Conservation (phyloP, 2,888 invertebrate species). For the Vannuccia rotundouncinata region DNA sequence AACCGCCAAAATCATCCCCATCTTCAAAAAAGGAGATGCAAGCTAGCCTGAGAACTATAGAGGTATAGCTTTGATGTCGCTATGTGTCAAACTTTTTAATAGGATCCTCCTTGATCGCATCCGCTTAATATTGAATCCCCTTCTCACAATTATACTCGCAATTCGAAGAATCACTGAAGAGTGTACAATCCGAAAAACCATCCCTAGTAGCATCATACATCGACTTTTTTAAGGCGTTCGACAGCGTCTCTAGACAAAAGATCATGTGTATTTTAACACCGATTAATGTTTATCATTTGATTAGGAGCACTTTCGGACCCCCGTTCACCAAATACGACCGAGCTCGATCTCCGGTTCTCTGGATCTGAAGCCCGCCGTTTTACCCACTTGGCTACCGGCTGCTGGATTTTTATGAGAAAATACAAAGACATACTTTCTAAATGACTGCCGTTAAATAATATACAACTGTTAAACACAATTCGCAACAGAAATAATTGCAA, state of each 20-base stretch:
- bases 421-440: too few relatives aligned
- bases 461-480: too few relatives aligned
- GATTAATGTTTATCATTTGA: too few relatives aligned
- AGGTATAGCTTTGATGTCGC: slow-evolving; percentile 21
- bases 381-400: too few relatives aligned
- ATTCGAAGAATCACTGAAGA: slow-evolving; percentile 19
- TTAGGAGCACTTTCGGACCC: too few relatives aligned
- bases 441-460: too few relatives aligned
- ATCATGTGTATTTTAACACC: slow-evolving; percentile 8
- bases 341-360: too few relatives aligned
- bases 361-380: too few relatives aligned
- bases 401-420: too few relatives aligned
- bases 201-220: background rate
- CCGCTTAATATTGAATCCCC: slow-evolving; percentile 9
- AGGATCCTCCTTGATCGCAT: slow-evolving; percentile 21
- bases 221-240: background rate
- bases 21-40: slow-evolving; percentile 11
- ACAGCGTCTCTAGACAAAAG: slow-evolving; percentile 17
- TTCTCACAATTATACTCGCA: slow-evolving; percentile 18
- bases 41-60: slow-evolving; percentile 10
- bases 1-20: slow-evolving; percentile 20
- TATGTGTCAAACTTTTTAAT: slow-evolving; percentile 9
- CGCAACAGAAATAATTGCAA: too few relatives aligned
- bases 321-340: too few relatives aligned
- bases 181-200: background rate